Evolutionary conservation across 2,888 invertebrate species (phyloP).

Genomic region (Gonocerus acuteangulatus): DNA sequence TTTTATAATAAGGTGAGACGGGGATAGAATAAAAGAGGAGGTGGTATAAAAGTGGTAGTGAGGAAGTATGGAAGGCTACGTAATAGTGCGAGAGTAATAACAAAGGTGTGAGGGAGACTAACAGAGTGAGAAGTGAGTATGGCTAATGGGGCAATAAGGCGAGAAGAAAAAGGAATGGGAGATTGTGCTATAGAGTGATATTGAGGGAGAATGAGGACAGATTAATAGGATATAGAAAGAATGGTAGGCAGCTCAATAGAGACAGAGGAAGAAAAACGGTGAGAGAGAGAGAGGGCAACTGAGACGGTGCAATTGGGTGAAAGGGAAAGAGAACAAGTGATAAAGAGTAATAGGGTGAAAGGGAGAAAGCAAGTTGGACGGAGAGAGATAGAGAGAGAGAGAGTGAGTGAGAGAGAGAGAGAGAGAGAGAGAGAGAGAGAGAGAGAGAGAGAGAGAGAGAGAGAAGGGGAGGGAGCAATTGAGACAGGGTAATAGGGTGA

Average conservation of each 20-base stretch:
- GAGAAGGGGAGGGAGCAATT: neutral
- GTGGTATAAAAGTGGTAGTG: neutral
- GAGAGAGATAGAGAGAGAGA: neutral
- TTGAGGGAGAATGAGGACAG: neutral
- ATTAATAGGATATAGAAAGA: neutral
- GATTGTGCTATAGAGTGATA: neutral
- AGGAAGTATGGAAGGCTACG: neutral
- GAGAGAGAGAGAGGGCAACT: too few species aligned
- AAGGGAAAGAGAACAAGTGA: neutral
- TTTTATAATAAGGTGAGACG: neutral
- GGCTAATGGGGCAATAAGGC: too few species aligned
- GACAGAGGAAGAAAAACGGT: too few species aligned
- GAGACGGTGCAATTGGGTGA: too few species aligned
- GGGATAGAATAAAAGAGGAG: neutral
- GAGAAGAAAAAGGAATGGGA: too few species aligned
- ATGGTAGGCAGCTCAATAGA: too few species aligned
- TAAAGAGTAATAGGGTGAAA: too few species aligned
- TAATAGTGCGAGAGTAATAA: too few species aligned
- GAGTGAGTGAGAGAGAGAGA: conserved; percentile 1
- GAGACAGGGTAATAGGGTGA: neutral
- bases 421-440: conserved; percentile 9
- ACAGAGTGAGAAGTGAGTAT: too few species aligned
- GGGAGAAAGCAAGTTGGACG: neutral
- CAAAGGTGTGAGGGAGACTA: too few species aligned
- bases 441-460: conserved; percentile 1